Percentiles rank a stretch among this genome's conserved stretches.
phyloP scores from a whole-genome alignment of 2,888 invertebrate species.

The Leucophenga montana region DNA sequence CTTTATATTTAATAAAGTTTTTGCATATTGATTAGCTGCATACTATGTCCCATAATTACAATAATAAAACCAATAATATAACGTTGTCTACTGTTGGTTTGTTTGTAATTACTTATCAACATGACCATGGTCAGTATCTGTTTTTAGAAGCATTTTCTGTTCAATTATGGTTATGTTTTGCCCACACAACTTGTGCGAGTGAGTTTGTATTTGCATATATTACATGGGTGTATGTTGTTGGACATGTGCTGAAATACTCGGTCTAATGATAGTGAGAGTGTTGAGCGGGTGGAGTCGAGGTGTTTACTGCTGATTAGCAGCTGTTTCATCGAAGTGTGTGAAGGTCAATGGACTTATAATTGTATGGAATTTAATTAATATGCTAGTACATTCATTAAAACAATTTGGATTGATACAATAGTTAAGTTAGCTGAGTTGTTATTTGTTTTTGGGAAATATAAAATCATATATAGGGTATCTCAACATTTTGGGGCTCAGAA shows the following conservation, averaged over 20 bases:
- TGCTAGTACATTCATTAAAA: no score
- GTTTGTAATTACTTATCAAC: not conserved
- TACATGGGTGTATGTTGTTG: constrained; percentile 4
- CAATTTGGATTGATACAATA: no score
- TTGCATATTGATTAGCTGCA: constrained; percentile 16
- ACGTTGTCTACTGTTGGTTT: no score
- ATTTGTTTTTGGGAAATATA: no score
- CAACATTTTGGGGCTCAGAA: no score
- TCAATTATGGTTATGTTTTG: no score
- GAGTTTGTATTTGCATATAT: constrained; percentile 12
- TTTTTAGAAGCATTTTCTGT: not conserved
- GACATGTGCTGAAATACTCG: no score
- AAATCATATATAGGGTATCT: no score
- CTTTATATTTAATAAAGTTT: constrained; percentile 46
- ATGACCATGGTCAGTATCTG: constrained; percentile 11
- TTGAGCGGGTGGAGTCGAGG: not conserved
- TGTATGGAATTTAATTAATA: no score
- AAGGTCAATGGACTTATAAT: not conserved
- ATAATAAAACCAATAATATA: no score
- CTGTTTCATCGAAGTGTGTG: not conserved
- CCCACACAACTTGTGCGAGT: not conserved
- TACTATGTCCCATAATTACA: not conserved
- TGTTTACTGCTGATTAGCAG: not conserved
- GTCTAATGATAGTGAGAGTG: not conserved
- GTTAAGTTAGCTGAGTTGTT: no score